phyloP scores from a whole-genome alignment of 1,140 invertebrate species.

The Drosophila parabipectinata region DNA sequence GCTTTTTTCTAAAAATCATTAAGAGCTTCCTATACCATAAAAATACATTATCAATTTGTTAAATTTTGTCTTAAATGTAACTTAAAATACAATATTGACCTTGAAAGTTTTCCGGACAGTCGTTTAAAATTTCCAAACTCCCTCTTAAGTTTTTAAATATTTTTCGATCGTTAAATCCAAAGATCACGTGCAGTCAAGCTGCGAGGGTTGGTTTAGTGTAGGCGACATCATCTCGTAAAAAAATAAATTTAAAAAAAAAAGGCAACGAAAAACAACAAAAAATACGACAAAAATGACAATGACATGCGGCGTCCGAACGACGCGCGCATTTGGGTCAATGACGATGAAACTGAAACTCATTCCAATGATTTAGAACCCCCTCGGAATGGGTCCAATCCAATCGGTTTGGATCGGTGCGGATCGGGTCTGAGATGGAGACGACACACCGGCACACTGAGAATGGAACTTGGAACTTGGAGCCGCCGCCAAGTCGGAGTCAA shows the following conservation, averaged over 20 bases:
- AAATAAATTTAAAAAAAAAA: constrained; percentile 8
- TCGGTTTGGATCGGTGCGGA: constrained; percentile 11
- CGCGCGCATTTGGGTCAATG: constrained; percentile 78
- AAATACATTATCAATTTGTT: neutral
- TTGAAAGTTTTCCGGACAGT: neutral
- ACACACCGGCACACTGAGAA: constrained; percentile 36
- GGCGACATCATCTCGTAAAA: constrained; percentile 34
- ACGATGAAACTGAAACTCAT: constrained; percentile 71
- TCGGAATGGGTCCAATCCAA: constrained; percentile 14
- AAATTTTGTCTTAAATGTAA: neutral
- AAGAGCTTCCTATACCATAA: neutral
- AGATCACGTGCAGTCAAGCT: neutral
- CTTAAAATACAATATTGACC: neutral
- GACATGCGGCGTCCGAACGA: constrained; percentile 75
- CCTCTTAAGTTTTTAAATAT: neutral
- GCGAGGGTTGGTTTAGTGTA: constrained; percentile 24
- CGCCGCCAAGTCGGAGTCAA: constrained; percentile 4
- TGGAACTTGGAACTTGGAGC: constrained; percentile 22
- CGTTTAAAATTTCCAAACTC: neutral
- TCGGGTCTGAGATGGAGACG: constrained; percentile 28
- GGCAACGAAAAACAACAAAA: constrained; percentile 11
- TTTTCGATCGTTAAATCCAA: neutral
- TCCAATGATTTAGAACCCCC: constrained; percentile 73
- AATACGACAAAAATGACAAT: constrained; percentile 57
- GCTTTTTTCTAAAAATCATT: neutral